A percentile compares a stretch with the other conserved stretches of the same genome.
These are phyloP conservation scores for Triplophysa tibetana DNA, from an alignment of 2,113 vertebrate genomes.

Conservation along the genomic window DNA sequence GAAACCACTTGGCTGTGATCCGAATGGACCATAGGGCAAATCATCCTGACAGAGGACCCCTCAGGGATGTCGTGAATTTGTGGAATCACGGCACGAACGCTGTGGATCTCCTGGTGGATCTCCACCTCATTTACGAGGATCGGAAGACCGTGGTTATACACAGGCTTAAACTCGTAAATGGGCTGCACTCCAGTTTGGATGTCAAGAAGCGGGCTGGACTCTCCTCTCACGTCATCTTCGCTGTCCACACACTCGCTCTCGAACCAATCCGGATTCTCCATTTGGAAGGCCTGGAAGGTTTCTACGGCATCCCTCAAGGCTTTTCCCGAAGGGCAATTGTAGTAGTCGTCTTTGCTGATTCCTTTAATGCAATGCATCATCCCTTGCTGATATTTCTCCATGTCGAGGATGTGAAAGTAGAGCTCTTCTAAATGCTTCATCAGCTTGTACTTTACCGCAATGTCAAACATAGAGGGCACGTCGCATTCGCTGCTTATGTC, in stretches of 20 bases:
- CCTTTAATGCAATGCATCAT: constrained; percentile 78
- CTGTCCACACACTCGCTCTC: constrained; percentile 73
- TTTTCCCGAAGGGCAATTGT: constrained; percentile 75
- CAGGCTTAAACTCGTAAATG: constrained; percentile 61
- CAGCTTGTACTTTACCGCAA: constrained; percentile 82
- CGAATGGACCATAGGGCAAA: constrained; percentile 47
- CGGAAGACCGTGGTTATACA: constrained; percentile 62
- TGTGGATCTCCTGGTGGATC: constrained; percentile 18
- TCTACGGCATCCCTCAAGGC: constrained; percentile 79
- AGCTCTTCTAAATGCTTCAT: constrained; percentile 92
- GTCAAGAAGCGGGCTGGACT: constrained; percentile 31
- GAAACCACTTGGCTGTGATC: background rate
- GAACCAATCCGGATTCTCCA: constrained; percentile 84
- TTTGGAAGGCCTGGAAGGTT: constrained; percentile 80
- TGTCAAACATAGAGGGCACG: constrained; percentile 85
- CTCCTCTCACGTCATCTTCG: constrained; percentile 63
- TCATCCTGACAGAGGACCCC: constrained; percentile 36
- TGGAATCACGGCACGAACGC: constrained; percentile 60
- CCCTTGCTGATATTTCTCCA: constrained; percentile 88
- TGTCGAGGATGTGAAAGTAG: constrained; percentile 88
- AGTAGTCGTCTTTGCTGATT: constrained; percentile 79
- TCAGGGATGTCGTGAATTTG: constrained; percentile 45
- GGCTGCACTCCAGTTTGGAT: constrained; percentile 4
- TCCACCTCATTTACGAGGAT: constrained; percentile 53
- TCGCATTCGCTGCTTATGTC: constrained; percentile 79